A percentile compares a stretch with the other conserved stretches of the same genome.
Evolutionary conservation across 2,113 vertebrate genomes (phyloP).

Genomic region (Larimichthys polyactis): DNA sequence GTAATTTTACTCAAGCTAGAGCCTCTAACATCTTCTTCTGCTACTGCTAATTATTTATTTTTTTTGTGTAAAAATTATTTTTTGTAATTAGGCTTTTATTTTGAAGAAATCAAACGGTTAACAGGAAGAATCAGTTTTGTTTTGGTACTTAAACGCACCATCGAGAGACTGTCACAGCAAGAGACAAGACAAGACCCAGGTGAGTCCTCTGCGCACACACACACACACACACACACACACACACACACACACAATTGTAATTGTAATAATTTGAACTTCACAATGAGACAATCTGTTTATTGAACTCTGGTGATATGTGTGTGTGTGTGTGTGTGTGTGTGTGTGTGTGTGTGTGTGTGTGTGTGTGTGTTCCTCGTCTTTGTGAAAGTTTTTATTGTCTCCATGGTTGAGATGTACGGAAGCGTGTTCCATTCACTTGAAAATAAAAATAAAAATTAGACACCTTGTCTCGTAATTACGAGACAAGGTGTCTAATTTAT

Average conservation of each 20-base stretch:
- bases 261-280: no score
- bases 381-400: no score
- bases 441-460: no score
- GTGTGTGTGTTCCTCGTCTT: no score
- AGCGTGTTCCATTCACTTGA: no score
- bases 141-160: neutral
- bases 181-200: neutral
- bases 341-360: neutral
- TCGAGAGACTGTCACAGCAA: neutral
- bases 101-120: neutral
- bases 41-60: neutral
- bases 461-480: no score
- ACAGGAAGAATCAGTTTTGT: neutral
- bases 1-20: neutral
- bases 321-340: no score
- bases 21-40: neutral
- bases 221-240: neutral
- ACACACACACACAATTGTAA: no score
- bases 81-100: conserved; percentile 18
- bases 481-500: no score
- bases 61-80: neutral
- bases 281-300: no score
- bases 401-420: neutral
- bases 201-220: neutral
- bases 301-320: no score